Evolutionary conservation across 2,797 vertebrate genomes (phyloP), one percentile per base, ranked within the genome.

Genomic region (Ptychobarbus kaznakovi): DNA sequence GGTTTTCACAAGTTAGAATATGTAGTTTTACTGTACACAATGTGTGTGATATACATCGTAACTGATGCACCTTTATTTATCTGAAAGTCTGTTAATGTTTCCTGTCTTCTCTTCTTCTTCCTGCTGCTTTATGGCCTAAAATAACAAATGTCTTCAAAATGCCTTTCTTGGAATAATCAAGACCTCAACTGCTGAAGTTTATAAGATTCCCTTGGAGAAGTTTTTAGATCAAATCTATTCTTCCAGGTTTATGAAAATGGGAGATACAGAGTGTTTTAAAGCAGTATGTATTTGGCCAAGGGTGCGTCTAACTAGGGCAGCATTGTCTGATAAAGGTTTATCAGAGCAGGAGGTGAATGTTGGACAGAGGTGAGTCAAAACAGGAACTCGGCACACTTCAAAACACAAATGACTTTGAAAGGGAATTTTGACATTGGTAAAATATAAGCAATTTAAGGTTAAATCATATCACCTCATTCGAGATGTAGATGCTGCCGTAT

Each of bases 281-380:
- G 72, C 0, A 18, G 42, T 74, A 46, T 49, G 72, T 49, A 28
- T 74, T 16, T 32, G 49, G 9, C 15, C 4, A 51, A 74, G 46
- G 72, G 72, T 75, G 72, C 1, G 4, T 74, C 25, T 51, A 32
- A 32, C 32, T 32, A 32, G 5, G 28, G 46, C 0, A 40, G 11
- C n/a, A 46, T 11, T 51, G 56, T 83, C 11, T 40, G 42, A 75
- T 65, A 51, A 75, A 66, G 58, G 20, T 51, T 58, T 25, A 74
- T 82, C 38, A 46, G 40, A 72, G 68, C 8, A 42, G 56, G 6
- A 0, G 9, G 16, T 61, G 3, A 76, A 76, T 76, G 32, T 40
- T 66, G 44, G 44, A 18, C 44, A 66, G 46, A 66, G 82, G 42
- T 18, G 5, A 49, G 42, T 80, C 10, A 22, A 66, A 44, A 74